phyloP scores from a whole-genome alignment of 2,113 vertebrate species.

The Alces alces region DNA sequence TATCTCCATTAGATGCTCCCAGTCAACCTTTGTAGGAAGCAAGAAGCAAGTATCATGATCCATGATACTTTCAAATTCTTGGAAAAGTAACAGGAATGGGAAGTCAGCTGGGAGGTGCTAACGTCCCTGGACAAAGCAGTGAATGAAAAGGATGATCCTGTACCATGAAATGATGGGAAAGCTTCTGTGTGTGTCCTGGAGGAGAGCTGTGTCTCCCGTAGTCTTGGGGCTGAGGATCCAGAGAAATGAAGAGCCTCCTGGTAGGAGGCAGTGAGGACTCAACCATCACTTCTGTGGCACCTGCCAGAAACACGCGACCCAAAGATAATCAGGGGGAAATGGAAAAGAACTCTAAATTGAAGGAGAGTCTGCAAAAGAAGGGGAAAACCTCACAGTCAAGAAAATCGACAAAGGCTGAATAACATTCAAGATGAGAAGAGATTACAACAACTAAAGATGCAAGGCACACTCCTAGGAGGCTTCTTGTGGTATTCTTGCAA shows the following conservation, averaged over 20 bases:
- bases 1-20: neutral
- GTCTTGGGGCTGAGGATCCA: neutral
- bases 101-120: neutral
- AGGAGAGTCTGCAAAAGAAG: neutral
- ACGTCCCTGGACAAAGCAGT: neutral
- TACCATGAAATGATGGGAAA: neutral
- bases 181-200: neutral
- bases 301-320: neutral
- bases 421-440: neutral
- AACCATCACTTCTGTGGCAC: neutral
- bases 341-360: neutral
- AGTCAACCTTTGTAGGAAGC: neutral
- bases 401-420: neutral
- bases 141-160: neutral
- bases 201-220: neutral
- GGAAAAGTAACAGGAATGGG: neutral
- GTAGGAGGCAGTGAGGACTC: neutral
- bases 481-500: neutral
- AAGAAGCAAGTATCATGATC: neutral
- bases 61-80: neutral
- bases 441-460: neutral
- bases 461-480: neutral
- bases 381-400: neutral
- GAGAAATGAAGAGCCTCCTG: neutral
- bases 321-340: neutral